Evolutionary conservation across 2,113 vertebrate species (phyloP).

Genomic region (Oceanodroma tethys): DNA sequence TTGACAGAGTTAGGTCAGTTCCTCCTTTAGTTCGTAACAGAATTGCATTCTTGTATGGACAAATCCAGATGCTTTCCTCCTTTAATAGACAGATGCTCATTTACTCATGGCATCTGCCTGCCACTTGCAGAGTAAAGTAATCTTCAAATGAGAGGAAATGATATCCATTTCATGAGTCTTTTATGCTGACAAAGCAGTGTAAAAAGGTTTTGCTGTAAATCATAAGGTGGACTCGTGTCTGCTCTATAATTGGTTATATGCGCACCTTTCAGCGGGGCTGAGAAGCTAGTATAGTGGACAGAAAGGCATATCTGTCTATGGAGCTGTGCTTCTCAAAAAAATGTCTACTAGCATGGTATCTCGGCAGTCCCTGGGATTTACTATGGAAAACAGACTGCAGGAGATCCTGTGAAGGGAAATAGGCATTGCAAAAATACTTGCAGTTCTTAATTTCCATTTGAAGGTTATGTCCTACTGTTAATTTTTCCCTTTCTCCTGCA

Average conservation of each 20-base stretch:
- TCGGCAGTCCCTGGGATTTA: background rate
- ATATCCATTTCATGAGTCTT: background rate
- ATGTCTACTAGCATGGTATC: fast-evolving
- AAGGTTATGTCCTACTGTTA: background rate
- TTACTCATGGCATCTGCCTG: background rate
- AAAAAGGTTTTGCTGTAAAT: background rate
- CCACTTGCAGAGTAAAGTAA: background rate
- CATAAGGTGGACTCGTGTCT: background rate
- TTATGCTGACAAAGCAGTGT: background rate
- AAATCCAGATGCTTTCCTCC: background rate
- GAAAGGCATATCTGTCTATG: background rate
- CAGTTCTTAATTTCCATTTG: background rate
- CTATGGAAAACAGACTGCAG: background rate
- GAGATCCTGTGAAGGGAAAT: background rate
- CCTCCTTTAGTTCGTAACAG: background rate
- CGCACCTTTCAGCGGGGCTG: background rate
- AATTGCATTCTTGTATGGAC: background rate
- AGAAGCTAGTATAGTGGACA: background rate
- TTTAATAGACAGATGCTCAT: background rate
- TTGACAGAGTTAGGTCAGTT: background rate
- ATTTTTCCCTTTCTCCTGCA: background rate
- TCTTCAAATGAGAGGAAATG: background rate
- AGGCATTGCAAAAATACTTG: background rate
- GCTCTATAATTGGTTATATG: background rate
- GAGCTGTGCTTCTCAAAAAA: background rate